A percentile compares a stretch with the other conserved stretches of the same genome.
Conservation (phyloP, 2,113 vertebrate species). For the Ceyx cyanopectus region DNA sequence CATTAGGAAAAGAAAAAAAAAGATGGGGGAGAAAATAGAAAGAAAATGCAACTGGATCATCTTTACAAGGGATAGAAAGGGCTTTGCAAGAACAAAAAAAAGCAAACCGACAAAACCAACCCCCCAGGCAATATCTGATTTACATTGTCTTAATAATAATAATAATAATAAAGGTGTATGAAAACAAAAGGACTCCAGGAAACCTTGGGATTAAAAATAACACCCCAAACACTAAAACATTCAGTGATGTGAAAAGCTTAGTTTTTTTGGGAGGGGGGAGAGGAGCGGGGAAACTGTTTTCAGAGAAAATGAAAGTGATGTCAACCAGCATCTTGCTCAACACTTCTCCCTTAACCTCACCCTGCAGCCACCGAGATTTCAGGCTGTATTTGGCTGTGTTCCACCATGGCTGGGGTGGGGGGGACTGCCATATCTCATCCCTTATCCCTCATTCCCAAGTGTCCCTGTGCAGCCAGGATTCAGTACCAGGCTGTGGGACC, state of each 20-base stretch:
- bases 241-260: conserved; percentile 75
- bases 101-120: conserved; percentile 58
- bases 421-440: accelerated
- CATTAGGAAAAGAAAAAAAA: not conserved
- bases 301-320: not conserved
- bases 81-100: conserved; percentile 47
- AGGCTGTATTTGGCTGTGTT: not conserved
- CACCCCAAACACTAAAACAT: not conserved
- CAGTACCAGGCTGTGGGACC: not conserved
- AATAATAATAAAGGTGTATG: conserved; percentile 54
- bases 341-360: accelerated
- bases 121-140: conserved; percentile 69
- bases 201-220: conserved; percentile 56
- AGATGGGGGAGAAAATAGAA: not conserved
- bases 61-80: conserved; percentile 66
- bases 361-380: not conserved
- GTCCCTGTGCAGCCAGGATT: too few species aligned
- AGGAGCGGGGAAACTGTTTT: not conserved
- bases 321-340: not conserved
- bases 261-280: not conserved
- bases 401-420: not conserved
- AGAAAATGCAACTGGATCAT: conserved; percentile 54
- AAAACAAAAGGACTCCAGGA: conserved; percentile 68
- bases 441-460: not conserved
- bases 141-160: conserved; percentile 71